Evolutionary conservation across 2,888 invertebrate genomes (phyloP), one percentile per base, ranked within the genome.

Genomic region (Acronicta psi): DNA sequence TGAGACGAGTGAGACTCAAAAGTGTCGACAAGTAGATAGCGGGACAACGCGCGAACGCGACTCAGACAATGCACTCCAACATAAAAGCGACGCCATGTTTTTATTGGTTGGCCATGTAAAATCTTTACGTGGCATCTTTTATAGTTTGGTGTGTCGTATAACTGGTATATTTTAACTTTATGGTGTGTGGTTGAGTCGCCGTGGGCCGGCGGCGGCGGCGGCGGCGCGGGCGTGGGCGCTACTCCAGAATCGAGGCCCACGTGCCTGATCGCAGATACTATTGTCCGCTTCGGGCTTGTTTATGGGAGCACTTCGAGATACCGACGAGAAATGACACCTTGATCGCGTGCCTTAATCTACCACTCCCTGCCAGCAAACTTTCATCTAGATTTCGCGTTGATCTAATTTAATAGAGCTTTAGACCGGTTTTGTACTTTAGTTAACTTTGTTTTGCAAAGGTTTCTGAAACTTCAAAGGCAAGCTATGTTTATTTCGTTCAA

Each of bases 201-300:
- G 68, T 78, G 79, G 81, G 77, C 75, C 77, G 82, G 84, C 78
- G 69, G 59, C 64, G 29, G 25, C 25, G 41, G 47, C 53, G 81
- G n/a, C n/a, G n/a, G n/a, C n/a, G n/a, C n/a, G 37, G 70, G 86
- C 89, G 93, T 93, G 91, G 93, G 93, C 86, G 93, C 89, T 91
- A 88, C 92, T 90, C 91, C 90, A 91, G 89, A 89, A 88, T 83
- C 81, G 81, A 85, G 61, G 87, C 92, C 91, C 91, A 90, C 91
- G 88, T 89, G 90, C 88, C 85, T 75, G 92, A 90, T 92, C 83
- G 82, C 83, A 89, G 91, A 92, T 92, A 89, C 86, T 80, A 89
- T 91, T 90, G 89, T 90, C 85, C 82, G 87, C 88, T 85, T 72
- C 77, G 78, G 86, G 87, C 90, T 88, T 86, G 87, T 91, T 91